Conservation (phyloP, 92 coral and sea anemone species). For the Zoanthus solanderi region DNA sequence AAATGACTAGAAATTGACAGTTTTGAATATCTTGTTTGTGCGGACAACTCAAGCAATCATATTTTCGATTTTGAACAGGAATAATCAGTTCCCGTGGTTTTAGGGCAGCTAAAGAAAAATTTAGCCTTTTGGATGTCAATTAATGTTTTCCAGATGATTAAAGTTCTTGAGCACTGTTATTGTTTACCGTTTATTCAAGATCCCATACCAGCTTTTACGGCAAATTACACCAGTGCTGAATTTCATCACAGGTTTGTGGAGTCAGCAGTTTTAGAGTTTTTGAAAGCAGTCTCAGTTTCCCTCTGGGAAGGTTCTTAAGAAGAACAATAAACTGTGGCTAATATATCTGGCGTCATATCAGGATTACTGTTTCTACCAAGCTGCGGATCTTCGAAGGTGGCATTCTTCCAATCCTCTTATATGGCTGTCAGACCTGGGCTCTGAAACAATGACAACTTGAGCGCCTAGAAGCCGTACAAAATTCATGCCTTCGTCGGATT, state of each 20-base stretch:
- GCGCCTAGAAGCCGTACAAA: too few relatives aligned
- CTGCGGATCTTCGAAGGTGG: too few relatives aligned
- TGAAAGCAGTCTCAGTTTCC: background rate
- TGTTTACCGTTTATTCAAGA: background rate
- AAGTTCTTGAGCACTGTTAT: conserved; percentile 7
- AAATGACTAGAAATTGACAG: background rate
- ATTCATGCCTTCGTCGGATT: too few relatives aligned
- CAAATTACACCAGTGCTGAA: background rate
- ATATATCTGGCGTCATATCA: conserved; percentile 35
- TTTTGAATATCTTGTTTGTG: background rate
- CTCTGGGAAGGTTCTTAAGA: background rate
- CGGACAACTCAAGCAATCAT: background rate
- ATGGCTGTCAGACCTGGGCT: too few relatives aligned
- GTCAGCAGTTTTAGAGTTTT: background rate
- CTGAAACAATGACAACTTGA: too few relatives aligned
- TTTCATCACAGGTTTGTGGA: background rate
- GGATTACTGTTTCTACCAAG: conserved; percentile 44
- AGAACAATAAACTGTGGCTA: background rate
- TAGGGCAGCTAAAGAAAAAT: background rate
- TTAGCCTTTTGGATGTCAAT: conserved; percentile 1
- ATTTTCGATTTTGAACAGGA: background rate
- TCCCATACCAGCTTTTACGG: background rate
- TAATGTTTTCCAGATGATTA: background rate
- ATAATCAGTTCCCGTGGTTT: background rate
- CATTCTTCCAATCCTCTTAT: too few relatives aligned